These are phyloP conservation scores for Sphaeridia pumilis DNA, from an alignment of 2,888 invertebrate genomes.

Conservation along the genomic window DNA sequence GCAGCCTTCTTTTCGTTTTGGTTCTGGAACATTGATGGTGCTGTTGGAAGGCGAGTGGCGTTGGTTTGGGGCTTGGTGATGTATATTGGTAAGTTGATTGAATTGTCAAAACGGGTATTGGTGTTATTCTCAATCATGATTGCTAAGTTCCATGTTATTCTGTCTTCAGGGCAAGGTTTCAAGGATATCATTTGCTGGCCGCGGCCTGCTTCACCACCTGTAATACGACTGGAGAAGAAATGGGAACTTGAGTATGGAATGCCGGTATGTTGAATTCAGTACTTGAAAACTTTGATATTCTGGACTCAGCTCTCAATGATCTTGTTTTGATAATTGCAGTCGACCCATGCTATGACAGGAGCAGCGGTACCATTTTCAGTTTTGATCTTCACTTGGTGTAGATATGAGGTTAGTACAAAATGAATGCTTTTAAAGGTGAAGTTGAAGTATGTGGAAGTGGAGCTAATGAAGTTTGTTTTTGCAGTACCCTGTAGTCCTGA, in stretches of 20 bases:
- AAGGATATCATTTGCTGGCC: slow-evolving; percentile 83
- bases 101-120: neutral
- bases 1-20: slow-evolving; percentile 83
- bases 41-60: slow-evolving; percentile 68
- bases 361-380: slow-evolving; percentile 78
- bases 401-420: slow-evolving; percentile 52
- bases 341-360: slow-evolving; percentile 86
- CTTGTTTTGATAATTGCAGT: slow-evolving; percentile 39
- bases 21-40: slow-evolving; percentile 88
- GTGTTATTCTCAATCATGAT: neutral
- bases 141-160: neutral
- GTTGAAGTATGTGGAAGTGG: neutral
- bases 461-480: slow-evolving; percentile 23
- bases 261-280: slow-evolving; percentile 76
- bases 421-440: slow-evolving; percentile 34
- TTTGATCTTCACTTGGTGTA: slow-evolving; percentile 62
- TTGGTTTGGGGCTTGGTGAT: slow-evolving; percentile 70
- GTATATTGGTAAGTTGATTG: slow-evolving; percentile 58
- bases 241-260: slow-evolving; percentile 89
- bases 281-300: neutral
- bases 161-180: slow-evolving; percentile 59
- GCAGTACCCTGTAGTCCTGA: slow-evolving; percentile 43
- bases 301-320: neutral
- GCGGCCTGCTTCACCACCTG: slow-evolving; percentile 69
- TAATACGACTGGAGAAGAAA: slow-evolving; percentile 67